Percentiles rank a stretch among this genome's conserved stretches.
phyloP scores from a whole-genome alignment of 2,888 invertebrate genomes.

The Parnassius smintheus region DNA sequence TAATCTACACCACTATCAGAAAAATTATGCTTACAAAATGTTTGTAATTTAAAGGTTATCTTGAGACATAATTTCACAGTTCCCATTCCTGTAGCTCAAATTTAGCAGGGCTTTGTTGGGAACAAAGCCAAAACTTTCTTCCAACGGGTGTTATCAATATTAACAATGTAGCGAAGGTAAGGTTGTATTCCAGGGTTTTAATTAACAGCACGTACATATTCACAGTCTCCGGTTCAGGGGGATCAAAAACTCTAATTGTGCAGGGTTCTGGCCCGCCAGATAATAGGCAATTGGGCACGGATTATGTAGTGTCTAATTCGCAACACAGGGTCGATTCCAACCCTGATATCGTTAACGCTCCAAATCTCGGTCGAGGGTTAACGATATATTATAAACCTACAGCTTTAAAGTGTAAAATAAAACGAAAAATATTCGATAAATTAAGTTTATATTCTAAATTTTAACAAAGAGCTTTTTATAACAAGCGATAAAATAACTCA shows the following conservation, averaged over 20 bases:
- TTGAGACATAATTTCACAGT: too few relatives aligned
- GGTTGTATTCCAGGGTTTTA: conserved; percentile 19
- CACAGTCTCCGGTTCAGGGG: conserved; percentile 14
- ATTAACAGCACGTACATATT: conserved; percentile 23
- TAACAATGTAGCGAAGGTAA: conserved; percentile 27
- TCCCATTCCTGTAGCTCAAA: conserved; percentile 1
- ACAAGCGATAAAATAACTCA: too few relatives aligned
- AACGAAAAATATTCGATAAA: conserved; percentile 4
- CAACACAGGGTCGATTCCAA: conserved; percentile 18
- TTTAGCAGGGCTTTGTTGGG: conserved; percentile 9
- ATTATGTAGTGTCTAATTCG: conserved; percentile 27
- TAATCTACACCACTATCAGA: too few relatives aligned
- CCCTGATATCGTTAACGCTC: conserved; percentile 20
- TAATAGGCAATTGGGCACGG: conserved; percentile 25
- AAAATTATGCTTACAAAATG: too few relatives aligned
- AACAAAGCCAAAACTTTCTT: conserved; percentile 21
- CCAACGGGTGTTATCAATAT: conserved; percentile 23
- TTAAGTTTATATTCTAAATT: too few relatives aligned
- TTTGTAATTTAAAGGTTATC: too few relatives aligned
- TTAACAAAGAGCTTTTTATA: too few relatives aligned
- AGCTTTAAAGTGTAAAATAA: conserved; percentile 8
- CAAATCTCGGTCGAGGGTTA: conserved; percentile 23
- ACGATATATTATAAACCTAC: conserved; percentile 16
- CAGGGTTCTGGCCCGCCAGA: conserved; percentile 14
- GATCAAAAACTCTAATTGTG: conserved; percentile 28